Evolutionary conservation across 2,797 vertebrate species (phyloP), one percentile per base, ranked within the genome.

Genomic region (Pseudochirops cupreus): DNA sequence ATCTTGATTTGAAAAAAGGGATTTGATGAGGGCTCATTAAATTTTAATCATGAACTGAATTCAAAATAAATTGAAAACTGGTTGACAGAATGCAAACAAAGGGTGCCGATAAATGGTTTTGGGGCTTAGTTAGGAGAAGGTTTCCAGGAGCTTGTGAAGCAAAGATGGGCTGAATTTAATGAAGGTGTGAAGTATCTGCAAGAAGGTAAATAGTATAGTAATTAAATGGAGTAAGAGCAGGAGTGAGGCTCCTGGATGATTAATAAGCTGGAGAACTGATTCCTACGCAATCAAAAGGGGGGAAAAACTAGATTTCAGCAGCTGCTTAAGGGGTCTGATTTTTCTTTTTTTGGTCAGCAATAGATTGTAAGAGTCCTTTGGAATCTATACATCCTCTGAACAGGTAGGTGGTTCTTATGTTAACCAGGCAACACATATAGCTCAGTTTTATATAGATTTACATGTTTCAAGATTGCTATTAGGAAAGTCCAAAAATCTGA

Each of bases 11-110:
- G 91, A 94, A 92, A 94, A 96, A 96, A 95, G 39, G 96, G 94
- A 93, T 94, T 97, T 98, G 97, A 98, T 97, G 98, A 96, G 97
- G 96, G 97, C 97, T 98, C 98, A 98, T 98, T 98, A 98, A 98
- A 97, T 97, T 98, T 98, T 98, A 98, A 98, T 98, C 97, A 97
- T 95, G 97, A 97, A 74, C 96, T 92, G 97, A 98, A 98, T 97
- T 98, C 97, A 97, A 96, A 98, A 96, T 98, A 98, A 97, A 97
- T 97, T 97, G 98, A 96, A 97, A 98, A 95, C 97, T 96, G 96
- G 96, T 97, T 98, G 97, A 98, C 96, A 97, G 97, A 98, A 96
- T 97, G 96, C 96, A 97, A 97, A 97, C 97, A 97, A 97, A 98
- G 93, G 93, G 92, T 56, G 94, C 91, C 96, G 97, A 98, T 96